A percentile compares a stretch with the other conserved stretches of the same genome.
Conservation (phyloP, 2,113 vertebrate species). For the Ciconia maguari region DNA sequence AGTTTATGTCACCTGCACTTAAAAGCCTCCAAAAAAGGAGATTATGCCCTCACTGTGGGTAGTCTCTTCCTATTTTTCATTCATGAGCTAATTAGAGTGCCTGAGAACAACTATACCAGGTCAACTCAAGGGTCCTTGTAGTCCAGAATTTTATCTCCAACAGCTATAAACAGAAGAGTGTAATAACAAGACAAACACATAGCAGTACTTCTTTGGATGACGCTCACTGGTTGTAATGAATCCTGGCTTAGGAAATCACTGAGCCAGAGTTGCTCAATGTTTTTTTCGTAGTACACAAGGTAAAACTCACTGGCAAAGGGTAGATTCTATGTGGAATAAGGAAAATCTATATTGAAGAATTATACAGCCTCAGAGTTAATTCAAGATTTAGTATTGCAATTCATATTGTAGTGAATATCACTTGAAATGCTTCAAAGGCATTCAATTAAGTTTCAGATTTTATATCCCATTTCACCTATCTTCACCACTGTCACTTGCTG, state of each 20-base stretch:
- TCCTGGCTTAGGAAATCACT: not conserved
- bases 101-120: not conserved
- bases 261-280: not conserved
- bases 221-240: not conserved
- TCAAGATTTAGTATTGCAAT: not conserved
- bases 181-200: not conserved
- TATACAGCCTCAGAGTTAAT: not conserved
- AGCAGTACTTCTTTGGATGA: not conserved
- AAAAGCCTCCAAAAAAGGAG: not conserved
- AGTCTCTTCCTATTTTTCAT: not conserved
- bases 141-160: not conserved
- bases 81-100: not conserved
- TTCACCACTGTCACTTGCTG: not conserved
- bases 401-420: not conserved
- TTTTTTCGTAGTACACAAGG: not conserved
- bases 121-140: not conserved
- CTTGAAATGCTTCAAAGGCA: not conserved
- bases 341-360: not conserved
- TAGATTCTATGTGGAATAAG: not conserved
- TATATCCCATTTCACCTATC: not conserved
- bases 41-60: not conserved
- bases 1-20: not conserved
- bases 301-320: not conserved
- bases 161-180: not conserved
- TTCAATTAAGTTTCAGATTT: not conserved